phyloP scores from a whole-genome alignment of 1,140 invertebrate species.

The Diabrotica undecimpunctata region DNA sequence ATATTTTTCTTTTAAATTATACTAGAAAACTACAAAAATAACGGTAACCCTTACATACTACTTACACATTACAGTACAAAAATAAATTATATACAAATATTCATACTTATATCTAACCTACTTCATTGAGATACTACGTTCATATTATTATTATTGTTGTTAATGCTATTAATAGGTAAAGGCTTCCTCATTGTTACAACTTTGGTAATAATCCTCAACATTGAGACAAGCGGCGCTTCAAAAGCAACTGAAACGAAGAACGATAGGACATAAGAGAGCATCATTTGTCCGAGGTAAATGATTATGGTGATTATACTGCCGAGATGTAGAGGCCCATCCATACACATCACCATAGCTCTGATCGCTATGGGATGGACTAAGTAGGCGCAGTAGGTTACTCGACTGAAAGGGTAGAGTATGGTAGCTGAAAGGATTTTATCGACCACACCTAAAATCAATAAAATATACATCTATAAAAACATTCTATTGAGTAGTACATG shows the following conservation, averaged over 20 bases:
- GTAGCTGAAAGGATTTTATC: constrained; percentile 70
- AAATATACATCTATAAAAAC: neutral
- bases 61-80: neutral
- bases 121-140: neutral
- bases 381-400: constrained; percentile 81
- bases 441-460: constrained; percentile 59
- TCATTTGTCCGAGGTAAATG: constrained; percentile 71
- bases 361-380: constrained; percentile 78
- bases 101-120: neutral
- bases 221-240: constrained; percentile 78
- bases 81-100: constrained; percentile 1
- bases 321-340: constrained; percentile 74
- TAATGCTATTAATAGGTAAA: neutral
- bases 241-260: constrained; percentile 75
- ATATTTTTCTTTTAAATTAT: too few relatives aligned
- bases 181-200: constrained; percentile 10
- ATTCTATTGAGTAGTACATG: too few relatives aligned
- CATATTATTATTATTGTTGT: neutral
- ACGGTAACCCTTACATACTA: neutral
- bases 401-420: constrained; percentile 75
- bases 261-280: constrained; percentile 71
- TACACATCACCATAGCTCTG: constrained; percentile 68
- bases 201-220: constrained; percentile 72
- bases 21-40: too few relatives aligned
- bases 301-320: constrained; percentile 73